Evolutionary conservation across 2,113 vertebrate genomes (phyloP), one percentile per base, ranked within the genome.

Genomic region (Pavo muticus): DNA sequence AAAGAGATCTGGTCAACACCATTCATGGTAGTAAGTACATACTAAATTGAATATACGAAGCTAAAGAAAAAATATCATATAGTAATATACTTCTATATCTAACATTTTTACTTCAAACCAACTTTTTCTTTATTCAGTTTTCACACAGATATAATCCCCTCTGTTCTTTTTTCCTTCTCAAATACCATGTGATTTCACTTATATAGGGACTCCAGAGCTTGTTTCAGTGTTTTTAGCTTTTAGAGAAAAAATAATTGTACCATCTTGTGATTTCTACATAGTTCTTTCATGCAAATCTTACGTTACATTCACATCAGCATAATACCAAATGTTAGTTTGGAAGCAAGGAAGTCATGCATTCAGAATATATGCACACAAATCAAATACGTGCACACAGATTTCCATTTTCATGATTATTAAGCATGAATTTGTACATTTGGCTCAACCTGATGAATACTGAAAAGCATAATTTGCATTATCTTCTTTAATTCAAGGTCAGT

Each of bases 361-460:
- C 87, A 69, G 75, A 94, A 95, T 87, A 70, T 85, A 95, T 79
- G 73, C 86, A 93, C 3, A 72, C n/a, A 86, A 91, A 93, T 84
- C 89, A 93, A 95, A 29, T 70, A 88, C 30, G 48, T 90, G 73
- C 73, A 91, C 12, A 91, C 37, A 90, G 37, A 91, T 95, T 93
- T 84, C 64, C 50, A 88, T 94, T 96, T 96, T 92, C 90, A 92
- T 75, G 4, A 92, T 69, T 95, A 95, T 87, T 89, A 95, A 91
- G 56, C 74, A 87, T 86, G 68, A 95, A 92, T 35, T 93, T 64
- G 30, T 39, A 87, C 44, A 32, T 91, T 92, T 91, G 52, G 44
- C 71, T 97, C 61, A 81, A 92, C 72, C 48, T 60, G 2, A 82
- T 59, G 84, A 96, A 96, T 93, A 91, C 56, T 72, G 56, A 95